Evolutionary conservation across 1,140 invertebrate species (phyloP).

Genomic region (Telenomus remus): DNA sequence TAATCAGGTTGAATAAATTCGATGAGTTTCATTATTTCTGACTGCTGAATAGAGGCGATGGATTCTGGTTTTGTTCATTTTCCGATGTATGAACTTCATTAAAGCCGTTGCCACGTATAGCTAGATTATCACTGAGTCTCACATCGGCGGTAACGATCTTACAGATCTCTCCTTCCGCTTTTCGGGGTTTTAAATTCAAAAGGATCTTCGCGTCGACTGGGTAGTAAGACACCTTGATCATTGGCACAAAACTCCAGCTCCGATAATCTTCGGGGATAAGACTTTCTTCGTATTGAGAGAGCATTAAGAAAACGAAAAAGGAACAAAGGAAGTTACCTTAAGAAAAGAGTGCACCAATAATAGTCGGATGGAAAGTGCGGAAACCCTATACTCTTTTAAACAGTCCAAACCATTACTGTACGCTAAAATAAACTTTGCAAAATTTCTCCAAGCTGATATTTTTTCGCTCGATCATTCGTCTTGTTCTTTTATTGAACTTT

Average conservation of each 20-base stretch:
- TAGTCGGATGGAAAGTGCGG: slow-evolving; percentile 62
- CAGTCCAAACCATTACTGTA: slow-evolving; percentile 58
- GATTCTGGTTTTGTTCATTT: too few species aligned
- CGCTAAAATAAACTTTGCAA: slow-evolving; percentile 58
- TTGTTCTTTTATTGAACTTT: too few species aligned
- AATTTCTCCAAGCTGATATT: slow-evolving; percentile 57
- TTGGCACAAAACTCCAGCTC: slow-evolving; percentile 61
- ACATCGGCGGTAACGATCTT: too few species aligned
- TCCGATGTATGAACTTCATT: too few species aligned
- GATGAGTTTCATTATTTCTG: too few species aligned
- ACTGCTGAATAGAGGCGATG: too few species aligned
- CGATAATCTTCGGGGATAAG: slow-evolving; percentile 60
- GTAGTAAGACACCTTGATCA: slow-evolving; percentile 53
- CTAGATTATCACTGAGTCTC: slow-evolving; percentile 19
- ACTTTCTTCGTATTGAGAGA: slow-evolving; percentile 48
- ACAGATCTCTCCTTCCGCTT: too few species aligned
- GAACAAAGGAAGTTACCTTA: slow-evolving; percentile 29
- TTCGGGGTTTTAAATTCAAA: slow-evolving; percentile 16
- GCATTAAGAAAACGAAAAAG: slow-evolving; percentile 30
- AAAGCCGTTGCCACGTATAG: slow-evolving; percentile 2
- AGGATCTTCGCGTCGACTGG: slow-evolving; percentile 39
- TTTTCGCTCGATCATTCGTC: slow-evolving; percentile 17
- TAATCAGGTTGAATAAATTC: too few species aligned
- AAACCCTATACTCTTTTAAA: slow-evolving; percentile 39
- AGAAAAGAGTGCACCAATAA: slow-evolving; percentile 42